Evolutionary conservation across 2,888 invertebrate species (phyloP).

Genomic region (Cistogaster globosa): DNA sequence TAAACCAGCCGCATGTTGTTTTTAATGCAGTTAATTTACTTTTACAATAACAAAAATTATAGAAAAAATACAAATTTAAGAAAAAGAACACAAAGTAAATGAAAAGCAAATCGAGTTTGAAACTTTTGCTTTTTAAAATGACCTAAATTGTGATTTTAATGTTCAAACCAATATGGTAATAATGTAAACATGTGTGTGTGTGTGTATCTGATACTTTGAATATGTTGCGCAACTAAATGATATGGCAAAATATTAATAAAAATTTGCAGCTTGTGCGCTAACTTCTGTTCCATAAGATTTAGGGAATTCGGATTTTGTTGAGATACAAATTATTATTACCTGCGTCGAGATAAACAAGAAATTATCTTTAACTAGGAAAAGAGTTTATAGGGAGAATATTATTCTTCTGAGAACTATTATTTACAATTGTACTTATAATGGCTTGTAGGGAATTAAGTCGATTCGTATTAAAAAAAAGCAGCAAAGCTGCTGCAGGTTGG

Average conservation of each 20-base stretch:
- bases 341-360: no score
- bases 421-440: no score
- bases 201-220: background rate
- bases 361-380: no score
- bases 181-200: constrained; percentile 19
- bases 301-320: no score
- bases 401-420: no score
- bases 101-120: constrained; percentile 37
- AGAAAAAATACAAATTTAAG: background rate
- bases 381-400: no score
- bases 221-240: background rate
- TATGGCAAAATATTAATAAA: background rate
- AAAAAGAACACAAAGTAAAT: background rate
- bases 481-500: no score
- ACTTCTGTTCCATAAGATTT: no score
- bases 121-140: constrained; percentile 53
- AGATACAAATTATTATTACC: no score
- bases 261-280: no score
- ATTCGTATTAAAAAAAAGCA: no score
- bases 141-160: constrained; percentile 66
- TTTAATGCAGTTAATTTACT: constrained; percentile 18
- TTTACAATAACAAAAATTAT: background rate
- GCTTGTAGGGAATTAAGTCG: no score
- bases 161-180: constrained; percentile 68
- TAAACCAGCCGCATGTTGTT: constrained; percentile 31